Evolutionary conservation across 2,113 vertebrate species (phyloP).

Genomic region (Ophiodon elongatus): DNA sequence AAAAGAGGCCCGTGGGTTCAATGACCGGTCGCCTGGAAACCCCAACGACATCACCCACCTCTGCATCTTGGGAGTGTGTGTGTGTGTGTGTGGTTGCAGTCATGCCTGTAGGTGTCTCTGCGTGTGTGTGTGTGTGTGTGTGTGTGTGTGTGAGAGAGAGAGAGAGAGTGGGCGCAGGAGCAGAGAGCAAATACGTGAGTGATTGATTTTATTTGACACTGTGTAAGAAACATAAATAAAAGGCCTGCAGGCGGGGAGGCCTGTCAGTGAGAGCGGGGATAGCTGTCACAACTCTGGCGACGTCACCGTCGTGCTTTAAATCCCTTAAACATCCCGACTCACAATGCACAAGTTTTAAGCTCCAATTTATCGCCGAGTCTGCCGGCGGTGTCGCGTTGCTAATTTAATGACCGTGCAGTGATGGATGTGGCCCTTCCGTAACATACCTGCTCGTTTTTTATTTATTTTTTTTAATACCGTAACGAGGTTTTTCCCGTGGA

Average conservation of each 20-base stretch:
- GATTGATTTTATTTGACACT: slow-evolving; percentile 70
- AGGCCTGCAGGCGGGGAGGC: slow-evolving; percentile 39
- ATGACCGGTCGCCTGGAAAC: slow-evolving; percentile 54
- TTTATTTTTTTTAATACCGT: not conserved
- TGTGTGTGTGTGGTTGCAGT: not conserved
- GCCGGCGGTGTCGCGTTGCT: slow-evolving; percentile 2
- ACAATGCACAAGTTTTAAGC: slow-evolving; percentile 42
- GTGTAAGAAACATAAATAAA: slow-evolving; percentile 60
- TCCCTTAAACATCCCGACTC: slow-evolving; percentile 40
- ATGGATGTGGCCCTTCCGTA: slow-evolving; percentile 9
- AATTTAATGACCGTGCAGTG: slow-evolving; percentile 33
- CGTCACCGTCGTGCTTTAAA: slow-evolving; percentile 33
- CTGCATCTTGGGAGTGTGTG: not conserved
- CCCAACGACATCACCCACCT: slow-evolving; percentile 30
- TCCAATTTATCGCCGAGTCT: slow-evolving; percentile 23
- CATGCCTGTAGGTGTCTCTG: slow-evolving; percentile 4
- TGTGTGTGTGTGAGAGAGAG: not conserved
- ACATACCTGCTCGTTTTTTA: not conserved
- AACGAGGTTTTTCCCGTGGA: not conserved
- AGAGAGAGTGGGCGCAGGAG: not conserved
- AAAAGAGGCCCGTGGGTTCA: slow-evolving; percentile 64
- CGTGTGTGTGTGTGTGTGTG: not conserved
- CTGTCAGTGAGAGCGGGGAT: slow-evolving; percentile 46
- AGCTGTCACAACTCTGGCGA: slow-evolving; percentile 54
- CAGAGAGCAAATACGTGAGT: slow-evolving; percentile 20